phyloP scores from a whole-genome alignment of 1,140 invertebrate species.

The Leptopilina clavipes region DNA sequence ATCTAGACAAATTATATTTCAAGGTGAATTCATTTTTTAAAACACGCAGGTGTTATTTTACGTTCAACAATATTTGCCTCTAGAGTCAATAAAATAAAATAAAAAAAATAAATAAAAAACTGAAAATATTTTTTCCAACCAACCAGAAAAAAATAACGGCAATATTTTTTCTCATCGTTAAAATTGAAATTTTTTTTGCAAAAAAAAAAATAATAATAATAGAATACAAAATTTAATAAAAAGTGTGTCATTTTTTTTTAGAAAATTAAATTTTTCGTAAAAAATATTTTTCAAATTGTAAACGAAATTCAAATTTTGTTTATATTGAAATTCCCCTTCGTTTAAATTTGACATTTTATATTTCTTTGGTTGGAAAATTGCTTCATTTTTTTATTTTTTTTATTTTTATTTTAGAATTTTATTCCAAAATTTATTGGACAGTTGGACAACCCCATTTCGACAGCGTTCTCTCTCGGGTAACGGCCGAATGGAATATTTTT shows the following conservation, averaged over 20 bases:
- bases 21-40: conserved; percentile 4
- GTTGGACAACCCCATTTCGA: conserved; percentile 28
- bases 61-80: background rate
- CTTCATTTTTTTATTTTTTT: background rate
- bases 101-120: no score
- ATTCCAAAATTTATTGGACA: conserved; percentile 31
- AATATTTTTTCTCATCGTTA: no score
- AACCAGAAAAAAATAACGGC: no score
- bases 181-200: no score
- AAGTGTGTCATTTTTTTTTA: no score
- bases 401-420: background rate
- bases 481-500: conserved; percentile 55
- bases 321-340: background rate
- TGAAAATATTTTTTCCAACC: no score
- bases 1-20: conserved; percentile 5
- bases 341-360: background rate
- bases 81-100: no score
- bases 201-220: no score
- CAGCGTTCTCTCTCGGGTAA: conserved; percentile 20
- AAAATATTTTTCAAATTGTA: no score
- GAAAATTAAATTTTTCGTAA: no score
- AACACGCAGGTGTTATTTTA: background rate
- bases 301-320: background rate
- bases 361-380: background rate
- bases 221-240: no score